phyloP scores from a whole-genome alignment of 2,888 invertebrate genomes.

The Caenorhabditis plicata region DNA sequence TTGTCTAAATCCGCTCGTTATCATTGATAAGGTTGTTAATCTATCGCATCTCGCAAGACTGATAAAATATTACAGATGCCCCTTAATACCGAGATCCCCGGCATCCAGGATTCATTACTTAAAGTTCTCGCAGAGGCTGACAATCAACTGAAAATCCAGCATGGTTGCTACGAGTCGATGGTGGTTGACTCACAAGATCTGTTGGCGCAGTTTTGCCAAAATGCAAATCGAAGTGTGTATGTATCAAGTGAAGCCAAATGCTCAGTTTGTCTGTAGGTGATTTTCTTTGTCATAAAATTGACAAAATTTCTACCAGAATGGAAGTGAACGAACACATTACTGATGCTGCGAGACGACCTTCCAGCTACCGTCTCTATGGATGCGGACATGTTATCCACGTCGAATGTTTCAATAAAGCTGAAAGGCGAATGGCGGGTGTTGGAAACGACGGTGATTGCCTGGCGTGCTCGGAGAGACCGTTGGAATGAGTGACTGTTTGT shows the following conservation, averaged over 20 bases:
- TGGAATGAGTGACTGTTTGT: neutral
- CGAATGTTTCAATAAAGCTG: too few species aligned
- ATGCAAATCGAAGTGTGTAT: neutral
- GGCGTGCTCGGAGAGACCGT: slow-evolving; percentile 15
- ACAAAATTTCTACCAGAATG: slow-evolving; percentile 5
- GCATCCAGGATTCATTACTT: slow-evolving; percentile 66
- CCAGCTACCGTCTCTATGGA: slow-evolving; percentile 36
- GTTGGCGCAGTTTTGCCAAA: neutral
- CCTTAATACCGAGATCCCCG: slow-evolving; percentile 82
- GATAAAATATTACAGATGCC: slow-evolving; percentile 73
- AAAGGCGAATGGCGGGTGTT: too few species aligned
- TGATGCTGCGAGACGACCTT: slow-evolving; percentile 5
- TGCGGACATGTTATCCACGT: slow-evolving; percentile 51
- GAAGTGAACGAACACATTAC: slow-evolving; percentile 3
- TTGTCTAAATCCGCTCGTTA: slow-evolving; percentile 44
- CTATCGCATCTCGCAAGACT: neutral
- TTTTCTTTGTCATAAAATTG: slow-evolving; percentile 1
- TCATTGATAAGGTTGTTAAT: slow-evolving; percentile 50
- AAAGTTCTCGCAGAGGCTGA: slow-evolving; percentile 79
- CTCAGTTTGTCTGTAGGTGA: neutral
- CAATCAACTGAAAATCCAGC: slow-evolving; percentile 70
- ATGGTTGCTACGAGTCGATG: slow-evolving; percentile 28
- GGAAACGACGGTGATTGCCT: slow-evolving; percentile 7
- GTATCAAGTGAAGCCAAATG: neutral
- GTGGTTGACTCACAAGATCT: slow-evolving; percentile 13